A percentile compares a stretch with the other conserved stretches of the same genome.
These are phyloP conservation scores for Scarus forsteni DNA, from an alignment of 2,797 vertebrate species.

Conservation along the genomic window DNA sequence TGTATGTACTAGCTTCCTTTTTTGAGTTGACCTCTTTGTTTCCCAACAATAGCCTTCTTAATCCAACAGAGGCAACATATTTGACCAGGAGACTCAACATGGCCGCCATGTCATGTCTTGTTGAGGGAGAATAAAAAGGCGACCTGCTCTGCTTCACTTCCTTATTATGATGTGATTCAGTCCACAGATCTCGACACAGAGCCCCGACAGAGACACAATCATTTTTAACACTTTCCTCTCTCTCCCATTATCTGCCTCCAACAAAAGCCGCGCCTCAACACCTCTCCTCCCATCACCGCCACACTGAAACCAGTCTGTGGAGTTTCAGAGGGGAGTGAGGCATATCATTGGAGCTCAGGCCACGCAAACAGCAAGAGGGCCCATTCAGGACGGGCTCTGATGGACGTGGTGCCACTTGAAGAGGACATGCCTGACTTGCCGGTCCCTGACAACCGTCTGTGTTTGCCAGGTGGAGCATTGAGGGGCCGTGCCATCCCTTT, in stretches of 20 bases:
- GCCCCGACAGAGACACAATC: constrained; percentile 88
- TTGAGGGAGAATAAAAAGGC: constrained; percentile 74
- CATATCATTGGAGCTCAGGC: constrained; percentile 87
- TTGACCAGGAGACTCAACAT: constrained; percentile 77
- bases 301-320: constrained; percentile 86
- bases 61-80: constrained; percentile 69
- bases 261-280: constrained; percentile 79
- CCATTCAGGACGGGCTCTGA: constrained; percentile 80
- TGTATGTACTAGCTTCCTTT: constrained; percentile 25
- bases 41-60: constrained; percentile 62
- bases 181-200: constrained; percentile 78
- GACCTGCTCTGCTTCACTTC: constrained; percentile 80
- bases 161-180: constrained; percentile 88
- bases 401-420: constrained; percentile 90
- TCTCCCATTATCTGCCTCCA: constrained; percentile 72
- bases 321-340: constrained; percentile 84
- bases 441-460: constrained; percentile 92
- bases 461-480: constrained; percentile 91
- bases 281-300: constrained; percentile 77
- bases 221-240: constrained; percentile 84
- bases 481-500: constrained; percentile 84
- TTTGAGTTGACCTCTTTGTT: constrained; percentile 54
- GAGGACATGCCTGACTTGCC: constrained; percentile 93
- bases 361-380: constrained; percentile 83
- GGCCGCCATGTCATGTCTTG: constrained; percentile 77